Percentiles rank a stretch among this genome's conserved stretches.
phyloP scores from a whole-genome alignment of 2,888 invertebrate genomes.

The Agriopis aurantiaria region DNA sequence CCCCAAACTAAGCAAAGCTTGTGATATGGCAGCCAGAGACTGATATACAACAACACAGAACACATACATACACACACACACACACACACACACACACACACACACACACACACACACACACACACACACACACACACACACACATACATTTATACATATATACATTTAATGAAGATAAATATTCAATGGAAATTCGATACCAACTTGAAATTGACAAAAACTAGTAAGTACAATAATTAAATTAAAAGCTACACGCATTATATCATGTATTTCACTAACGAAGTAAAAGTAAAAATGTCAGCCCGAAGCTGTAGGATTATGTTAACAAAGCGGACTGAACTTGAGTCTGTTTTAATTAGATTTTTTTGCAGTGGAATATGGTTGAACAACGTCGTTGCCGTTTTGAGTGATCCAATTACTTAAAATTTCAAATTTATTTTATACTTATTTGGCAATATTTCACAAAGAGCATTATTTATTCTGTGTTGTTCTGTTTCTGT shows the following conservation, averaged over 20 bases:
- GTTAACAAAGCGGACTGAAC: neutral
- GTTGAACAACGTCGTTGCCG: neutral
- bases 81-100: too few species aligned
- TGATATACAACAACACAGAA: too few species aligned
- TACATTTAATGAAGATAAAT: too few species aligned
- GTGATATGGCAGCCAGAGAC: too few species aligned
- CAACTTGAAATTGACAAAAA: neutral
- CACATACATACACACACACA: too few species aligned
- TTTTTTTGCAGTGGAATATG: neutral
- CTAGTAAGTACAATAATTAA: neutral
- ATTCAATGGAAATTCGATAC: too few species aligned
- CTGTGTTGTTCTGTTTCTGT: too few species aligned
- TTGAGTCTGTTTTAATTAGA: neutral
- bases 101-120: too few species aligned
- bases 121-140: too few species aligned
- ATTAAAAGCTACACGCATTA: neutral
- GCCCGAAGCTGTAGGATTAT: neutral
- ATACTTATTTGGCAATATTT: neutral
- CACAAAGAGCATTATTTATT: neutral
- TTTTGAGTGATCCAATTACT: neutral
- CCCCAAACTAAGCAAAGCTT: too few species aligned
- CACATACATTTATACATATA: too few species aligned
- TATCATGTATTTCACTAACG: neutral
- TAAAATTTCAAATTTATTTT: neutral
- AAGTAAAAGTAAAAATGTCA: neutral